Conservation (phyloP, 2,888 invertebrate species). For the Oxycera nigricornis region DNA sequence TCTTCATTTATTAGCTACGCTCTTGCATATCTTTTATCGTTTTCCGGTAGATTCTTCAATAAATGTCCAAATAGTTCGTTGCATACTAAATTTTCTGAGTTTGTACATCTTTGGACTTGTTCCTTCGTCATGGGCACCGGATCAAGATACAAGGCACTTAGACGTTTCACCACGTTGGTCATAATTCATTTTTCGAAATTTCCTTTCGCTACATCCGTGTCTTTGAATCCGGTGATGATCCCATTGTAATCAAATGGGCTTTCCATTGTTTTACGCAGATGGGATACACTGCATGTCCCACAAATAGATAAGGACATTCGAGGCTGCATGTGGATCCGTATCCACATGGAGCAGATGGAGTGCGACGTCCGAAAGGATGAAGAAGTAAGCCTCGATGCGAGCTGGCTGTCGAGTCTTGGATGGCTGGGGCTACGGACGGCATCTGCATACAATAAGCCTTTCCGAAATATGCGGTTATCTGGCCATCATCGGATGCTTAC, state of each 20-base stretch:
- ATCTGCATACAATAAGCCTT: constrained; percentile 37
- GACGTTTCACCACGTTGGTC: constrained; percentile 1
- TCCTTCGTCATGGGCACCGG: too few relatives aligned
- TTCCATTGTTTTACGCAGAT: constrained; percentile 23
- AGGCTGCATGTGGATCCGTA: not conserved
- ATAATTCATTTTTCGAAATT: constrained; percentile 41
- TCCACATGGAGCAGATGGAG: constrained; percentile 1
- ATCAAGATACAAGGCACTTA: not conserved
- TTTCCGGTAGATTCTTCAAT: too few relatives aligned
- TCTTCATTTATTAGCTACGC: too few relatives aligned
- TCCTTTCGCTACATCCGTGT: constrained; percentile 22
- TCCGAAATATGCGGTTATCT: constrained; percentile 32
- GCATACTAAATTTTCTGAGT: too few relatives aligned
- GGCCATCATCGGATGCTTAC: constrained; percentile 34
- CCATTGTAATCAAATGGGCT: constrained; percentile 23
- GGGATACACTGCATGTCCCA: constrained; percentile 2
- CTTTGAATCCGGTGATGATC: constrained; percentile 8
- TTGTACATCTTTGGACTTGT: too few relatives aligned
- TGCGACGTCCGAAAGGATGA: constrained; percentile 1
- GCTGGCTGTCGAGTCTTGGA: not conserved
- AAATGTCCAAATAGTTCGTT: too few relatives aligned
- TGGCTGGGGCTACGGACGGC: not conserved
- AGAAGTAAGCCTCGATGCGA: not conserved
- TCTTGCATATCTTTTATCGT: too few relatives aligned
- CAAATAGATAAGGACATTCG: not conserved